A percentile compares a stretch with the other conserved stretches of the same genome.
Conservation (phyloP, 35 echinoderm and acorn worm species). For the Nesometra sesokonis region DNA sequence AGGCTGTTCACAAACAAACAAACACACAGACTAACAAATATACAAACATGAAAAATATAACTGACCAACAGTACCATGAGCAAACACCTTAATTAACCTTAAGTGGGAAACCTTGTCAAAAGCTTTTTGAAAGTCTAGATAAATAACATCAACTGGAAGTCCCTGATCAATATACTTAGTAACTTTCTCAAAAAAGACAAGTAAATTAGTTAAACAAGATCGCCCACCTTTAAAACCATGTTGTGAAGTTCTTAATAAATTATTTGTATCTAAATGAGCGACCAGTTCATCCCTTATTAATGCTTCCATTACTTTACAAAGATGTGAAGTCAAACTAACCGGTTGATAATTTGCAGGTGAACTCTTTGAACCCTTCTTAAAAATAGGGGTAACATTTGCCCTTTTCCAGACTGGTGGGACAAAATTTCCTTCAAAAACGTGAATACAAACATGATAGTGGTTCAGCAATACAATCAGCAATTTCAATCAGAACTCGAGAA, state of each 20-base stretch:
- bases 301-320: slow-evolving; percentile 10
- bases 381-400: slow-evolving; percentile 10
- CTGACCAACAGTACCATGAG: background rate
- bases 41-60: too few relatives aligned
- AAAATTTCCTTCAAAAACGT: too few relatives aligned
- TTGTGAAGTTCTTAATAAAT: background rate
- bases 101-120: slow-evolving; percentile 13
- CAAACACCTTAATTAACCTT: background rate
- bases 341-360: background rate
- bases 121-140: slow-evolving; percentile 18
- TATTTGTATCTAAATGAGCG: background rate
- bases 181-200: slow-evolving; percentile 15
- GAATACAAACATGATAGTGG: too few relatives aligned
- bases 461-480: too few relatives aligned
- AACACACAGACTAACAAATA: too few relatives aligned
- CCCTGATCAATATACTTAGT: slow-evolving; percentile 13
- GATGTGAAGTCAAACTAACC: background rate
- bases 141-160: slow-evolving; percentile 19
- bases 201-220: slow-evolving; percentile 27
- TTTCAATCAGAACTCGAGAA: too few relatives aligned
- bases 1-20: too few relatives aligned
- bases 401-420: background rate
- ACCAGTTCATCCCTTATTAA: background rate
- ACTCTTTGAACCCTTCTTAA: background rate
- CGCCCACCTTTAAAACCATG: background rate